Evolutionary conservation across 1,140 invertebrate species (phyloP).

Genomic region (Apis florea): DNA sequence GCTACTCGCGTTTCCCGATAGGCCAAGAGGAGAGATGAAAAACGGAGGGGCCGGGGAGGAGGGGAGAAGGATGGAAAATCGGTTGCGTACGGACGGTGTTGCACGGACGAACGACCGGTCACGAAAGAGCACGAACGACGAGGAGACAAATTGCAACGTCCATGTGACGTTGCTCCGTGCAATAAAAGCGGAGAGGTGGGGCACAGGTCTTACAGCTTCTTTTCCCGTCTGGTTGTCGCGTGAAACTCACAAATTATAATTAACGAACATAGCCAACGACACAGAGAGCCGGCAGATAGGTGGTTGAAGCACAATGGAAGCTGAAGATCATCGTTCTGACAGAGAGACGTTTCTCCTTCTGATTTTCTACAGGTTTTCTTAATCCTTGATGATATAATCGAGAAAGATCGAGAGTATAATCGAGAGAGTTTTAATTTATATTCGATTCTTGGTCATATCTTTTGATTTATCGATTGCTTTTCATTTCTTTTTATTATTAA

Average conservation of each 20-base stretch:
- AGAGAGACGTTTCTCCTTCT: no score
- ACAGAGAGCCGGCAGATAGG: conserved; percentile 48
- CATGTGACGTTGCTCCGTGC: conserved; percentile 7
- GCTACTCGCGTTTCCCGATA: conserved; percentile 19
- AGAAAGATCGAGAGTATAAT: no score
- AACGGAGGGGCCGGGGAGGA: not conserved
- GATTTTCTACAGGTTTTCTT: no score
- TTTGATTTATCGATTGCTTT: no score
- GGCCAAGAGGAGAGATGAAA: conserved; percentile 27
- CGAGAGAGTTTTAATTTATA: no score
- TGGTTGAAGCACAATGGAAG: conserved; percentile 32
- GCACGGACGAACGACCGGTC: not conserved
- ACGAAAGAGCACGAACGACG: not conserved
- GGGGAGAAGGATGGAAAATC: not conserved
- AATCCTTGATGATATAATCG: no score
- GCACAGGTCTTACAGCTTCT: conserved; percentile 22
- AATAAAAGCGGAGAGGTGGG: conserved; percentile 21
- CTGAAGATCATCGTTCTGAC: no score
- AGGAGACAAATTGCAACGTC: not conserved
- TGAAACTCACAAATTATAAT: conserved; percentile 64
- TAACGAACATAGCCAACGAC: conserved; percentile 52
- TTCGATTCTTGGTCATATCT: no score
- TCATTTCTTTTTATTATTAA: no score
- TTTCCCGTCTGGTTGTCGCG: conserved; percentile 9
- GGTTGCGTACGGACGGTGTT: not conserved